These are phyloP conservation scores for Hystrix brachyura DNA, from an alignment of 2,113 vertebrate species.

Conservation along the genomic window DNA sequence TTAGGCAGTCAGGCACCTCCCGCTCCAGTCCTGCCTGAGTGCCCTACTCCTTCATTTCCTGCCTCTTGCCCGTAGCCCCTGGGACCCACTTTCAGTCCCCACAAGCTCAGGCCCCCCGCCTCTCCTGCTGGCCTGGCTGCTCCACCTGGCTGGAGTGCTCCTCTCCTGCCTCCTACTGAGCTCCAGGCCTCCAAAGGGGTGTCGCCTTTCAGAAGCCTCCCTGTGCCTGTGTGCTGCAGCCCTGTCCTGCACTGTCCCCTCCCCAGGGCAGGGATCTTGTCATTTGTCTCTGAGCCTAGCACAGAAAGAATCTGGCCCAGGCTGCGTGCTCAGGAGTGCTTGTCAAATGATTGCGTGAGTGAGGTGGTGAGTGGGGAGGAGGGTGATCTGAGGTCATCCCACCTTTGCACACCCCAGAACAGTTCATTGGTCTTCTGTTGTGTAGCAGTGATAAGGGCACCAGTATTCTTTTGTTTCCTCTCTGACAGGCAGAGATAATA, in stretches of 20 bases:
- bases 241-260: not conserved
- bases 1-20: not conserved
- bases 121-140: not conserved
- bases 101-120: accelerated
- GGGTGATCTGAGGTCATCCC: not conserved
- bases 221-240: not conserved
- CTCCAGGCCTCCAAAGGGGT: not conserved
- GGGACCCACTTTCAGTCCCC: not conserved
- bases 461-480: not conserved
- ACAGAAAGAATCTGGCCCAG: not conserved
- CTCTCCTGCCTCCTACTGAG: not conserved
- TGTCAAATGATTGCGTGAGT: not conserved
- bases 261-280: not conserved
- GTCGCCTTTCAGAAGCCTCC: not conserved
- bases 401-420: not conserved
- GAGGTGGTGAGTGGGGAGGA: not conserved
- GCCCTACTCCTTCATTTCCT: too few species aligned
- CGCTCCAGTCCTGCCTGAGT: not conserved
- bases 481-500: not conserved
- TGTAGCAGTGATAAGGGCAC: not conserved
- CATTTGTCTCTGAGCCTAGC: not conserved
- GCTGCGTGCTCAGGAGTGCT: not conserved
- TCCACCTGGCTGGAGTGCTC: not conserved
- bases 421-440: not conserved
- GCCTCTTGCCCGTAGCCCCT: too few species aligned